Conservation (phyloP, 2,113 vertebrate species). For the Dendrocopos noguchii region DNA sequence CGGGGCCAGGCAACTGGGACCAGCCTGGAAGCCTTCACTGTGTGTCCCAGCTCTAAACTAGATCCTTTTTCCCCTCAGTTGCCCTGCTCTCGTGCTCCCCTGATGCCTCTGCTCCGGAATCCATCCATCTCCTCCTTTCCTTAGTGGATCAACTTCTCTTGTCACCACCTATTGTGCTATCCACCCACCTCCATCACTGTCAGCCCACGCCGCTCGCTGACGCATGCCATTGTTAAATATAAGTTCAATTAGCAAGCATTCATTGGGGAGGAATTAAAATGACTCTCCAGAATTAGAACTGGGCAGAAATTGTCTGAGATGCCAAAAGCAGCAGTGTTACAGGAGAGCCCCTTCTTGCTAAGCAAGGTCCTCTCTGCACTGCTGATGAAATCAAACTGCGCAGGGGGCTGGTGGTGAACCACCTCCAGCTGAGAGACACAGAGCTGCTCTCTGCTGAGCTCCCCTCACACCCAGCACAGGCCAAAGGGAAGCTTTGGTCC, state of each 20-base stretch:
- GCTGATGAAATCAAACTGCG: constrained; percentile 20
- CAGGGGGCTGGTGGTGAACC: background rate
- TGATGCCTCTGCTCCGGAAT: background rate
- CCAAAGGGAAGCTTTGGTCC: background rate
- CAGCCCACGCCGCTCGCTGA: constrained; percentile 40
- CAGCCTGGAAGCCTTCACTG: background rate
- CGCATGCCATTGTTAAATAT: constrained; percentile 40
- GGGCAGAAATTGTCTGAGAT: constrained; percentile 48
- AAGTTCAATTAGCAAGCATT: constrained; percentile 56
- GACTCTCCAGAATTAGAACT: constrained; percentile 46
- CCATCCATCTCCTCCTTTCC: constrained; percentile 1
- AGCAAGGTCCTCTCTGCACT: constrained; percentile 19
- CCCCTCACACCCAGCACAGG: background rate
- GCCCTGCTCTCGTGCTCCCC: background rate
- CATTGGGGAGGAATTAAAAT: constrained; percentile 62
- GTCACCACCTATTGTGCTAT: constrained; percentile 38
- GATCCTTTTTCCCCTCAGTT: background rate
- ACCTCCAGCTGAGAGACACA: background rate
- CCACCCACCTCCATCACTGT: constrained; percentile 55
- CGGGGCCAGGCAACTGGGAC: background rate
- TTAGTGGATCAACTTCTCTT: background rate
- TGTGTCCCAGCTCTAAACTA: background rate
- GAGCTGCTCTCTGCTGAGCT: background rate
- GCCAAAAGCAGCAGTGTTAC: constrained; percentile 35
- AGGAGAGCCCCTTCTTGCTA: constrained; percentile 15